phyloP scores from a whole-genome alignment of 1,140 invertebrate genomes.

The Archivesica marissinica region DNA sequence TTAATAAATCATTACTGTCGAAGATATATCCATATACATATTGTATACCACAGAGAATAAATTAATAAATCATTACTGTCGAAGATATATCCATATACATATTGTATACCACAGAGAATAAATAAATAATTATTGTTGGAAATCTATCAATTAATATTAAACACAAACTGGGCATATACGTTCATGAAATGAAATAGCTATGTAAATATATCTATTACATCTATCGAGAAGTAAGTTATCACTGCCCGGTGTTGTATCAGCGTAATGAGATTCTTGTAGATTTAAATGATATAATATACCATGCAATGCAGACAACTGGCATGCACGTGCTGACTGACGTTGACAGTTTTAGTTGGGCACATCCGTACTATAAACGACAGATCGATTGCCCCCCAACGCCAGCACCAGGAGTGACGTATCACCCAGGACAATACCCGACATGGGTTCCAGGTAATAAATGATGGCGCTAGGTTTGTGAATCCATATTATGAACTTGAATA shows the following conservation, averaged over 20 bases:
- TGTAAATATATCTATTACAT: background rate
- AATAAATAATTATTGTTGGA: background rate
- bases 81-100: too few species aligned
- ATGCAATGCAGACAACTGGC: background rate
- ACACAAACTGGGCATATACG: background rate
- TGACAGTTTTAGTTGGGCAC: background rate
- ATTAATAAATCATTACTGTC: too few species aligned
- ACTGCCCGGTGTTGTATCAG: background rate
- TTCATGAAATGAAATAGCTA: background rate
- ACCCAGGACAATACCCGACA: background rate
- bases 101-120: too few species aligned
- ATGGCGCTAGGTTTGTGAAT: too few species aligned
- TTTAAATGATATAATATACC: background rate
- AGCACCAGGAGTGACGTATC: background rate
- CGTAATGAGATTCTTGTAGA: background rate
- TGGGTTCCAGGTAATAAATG: background rate
- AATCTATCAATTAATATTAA: background rate
- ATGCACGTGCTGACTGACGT: constrained; percentile 12
- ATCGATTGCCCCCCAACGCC: background rate
- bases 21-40: too few species aligned
- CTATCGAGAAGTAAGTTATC: background rate
- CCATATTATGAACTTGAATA: too few species aligned
- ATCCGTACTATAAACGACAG: constrained; percentile 9
- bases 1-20: too few species aligned
- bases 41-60: too few species aligned